Conservation (phyloP, 2,797 vertebrate genomes). For the Heterohyrax brucei region DNA sequence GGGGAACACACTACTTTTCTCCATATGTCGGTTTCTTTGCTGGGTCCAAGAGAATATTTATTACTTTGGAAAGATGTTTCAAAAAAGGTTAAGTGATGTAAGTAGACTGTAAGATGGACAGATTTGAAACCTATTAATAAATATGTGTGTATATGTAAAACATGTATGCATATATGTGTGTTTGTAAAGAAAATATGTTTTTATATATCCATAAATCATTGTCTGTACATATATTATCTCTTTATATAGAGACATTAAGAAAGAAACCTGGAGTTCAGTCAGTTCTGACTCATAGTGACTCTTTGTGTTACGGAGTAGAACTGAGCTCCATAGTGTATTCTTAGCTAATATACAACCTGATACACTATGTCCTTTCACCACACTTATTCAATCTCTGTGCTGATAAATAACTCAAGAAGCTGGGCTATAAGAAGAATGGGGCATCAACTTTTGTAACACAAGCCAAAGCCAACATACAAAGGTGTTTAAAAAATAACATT, state of each 20-base stretch:
- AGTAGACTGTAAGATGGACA: neutral
- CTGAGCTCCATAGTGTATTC: no score
- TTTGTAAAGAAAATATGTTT: neutral
- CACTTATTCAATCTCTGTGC: no score
- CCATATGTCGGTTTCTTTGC: neutral
- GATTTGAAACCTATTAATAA: neutral
- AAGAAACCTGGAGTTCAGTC: no score
- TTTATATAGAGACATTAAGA: neutral
- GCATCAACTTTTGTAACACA: neutral
- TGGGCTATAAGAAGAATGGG: no score
- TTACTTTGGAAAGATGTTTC: slow-evolving; percentile 29
- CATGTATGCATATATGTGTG: neutral
- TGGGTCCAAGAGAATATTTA: neutral
- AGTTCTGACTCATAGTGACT: no score
- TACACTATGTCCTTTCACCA: no score
- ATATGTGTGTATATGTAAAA: neutral
- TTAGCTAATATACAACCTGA: no score
- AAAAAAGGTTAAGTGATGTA: slow-evolving; percentile 12
- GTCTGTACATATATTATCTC: neutral
- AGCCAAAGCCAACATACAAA: neutral
- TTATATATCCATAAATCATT: neutral
- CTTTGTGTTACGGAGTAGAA: no score
- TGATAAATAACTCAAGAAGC: no score
- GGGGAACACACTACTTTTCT: neutral
- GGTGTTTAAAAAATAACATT: slow-evolving; percentile 7